phyloP scores from a whole-genome alignment of 2,888 invertebrate genomes.

The Prosopocoilus inquinatus region DNA sequence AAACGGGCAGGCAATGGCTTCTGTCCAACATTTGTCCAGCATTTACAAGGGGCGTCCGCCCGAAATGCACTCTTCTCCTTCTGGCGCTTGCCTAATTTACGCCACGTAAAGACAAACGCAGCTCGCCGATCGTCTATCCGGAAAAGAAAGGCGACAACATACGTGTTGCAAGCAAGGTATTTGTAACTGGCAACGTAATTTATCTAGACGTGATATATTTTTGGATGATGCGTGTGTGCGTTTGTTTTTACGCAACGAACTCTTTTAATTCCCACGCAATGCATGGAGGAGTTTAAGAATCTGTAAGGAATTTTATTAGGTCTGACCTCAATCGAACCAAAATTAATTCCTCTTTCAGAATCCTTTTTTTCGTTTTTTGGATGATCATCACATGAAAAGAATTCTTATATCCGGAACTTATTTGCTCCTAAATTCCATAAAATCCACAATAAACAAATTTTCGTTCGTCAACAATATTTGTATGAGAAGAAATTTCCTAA shows the following conservation, averaged over 20 bases:
- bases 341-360: no score
- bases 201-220: conserved; percentile 27
- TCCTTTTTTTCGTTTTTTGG: no score
- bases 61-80: neutral
- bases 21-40: conserved; percentile 21
- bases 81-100: neutral
- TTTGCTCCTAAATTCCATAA: no score
- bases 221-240: conserved; percentile 25
- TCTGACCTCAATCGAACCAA: no score
- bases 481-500: no score
- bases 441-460: no score
- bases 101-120: no score
- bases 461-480: no score
- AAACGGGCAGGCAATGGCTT: conserved; percentile 13
- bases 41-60: neutral
- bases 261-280: conserved; percentile 22
- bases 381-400: no score
- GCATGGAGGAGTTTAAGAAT: neutral
- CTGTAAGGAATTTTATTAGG: neutral
- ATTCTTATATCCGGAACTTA: no score
- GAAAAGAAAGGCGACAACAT: neutral
- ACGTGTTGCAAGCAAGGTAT: neutral
- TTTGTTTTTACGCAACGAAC: conserved; percentile 26
- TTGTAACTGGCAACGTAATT: conserved; percentile 18
- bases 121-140: neutral